Evolutionary conservation across 2,113 vertebrate genomes (phyloP).

Genomic region (Cyphomyrus plagiostoma): DNA sequence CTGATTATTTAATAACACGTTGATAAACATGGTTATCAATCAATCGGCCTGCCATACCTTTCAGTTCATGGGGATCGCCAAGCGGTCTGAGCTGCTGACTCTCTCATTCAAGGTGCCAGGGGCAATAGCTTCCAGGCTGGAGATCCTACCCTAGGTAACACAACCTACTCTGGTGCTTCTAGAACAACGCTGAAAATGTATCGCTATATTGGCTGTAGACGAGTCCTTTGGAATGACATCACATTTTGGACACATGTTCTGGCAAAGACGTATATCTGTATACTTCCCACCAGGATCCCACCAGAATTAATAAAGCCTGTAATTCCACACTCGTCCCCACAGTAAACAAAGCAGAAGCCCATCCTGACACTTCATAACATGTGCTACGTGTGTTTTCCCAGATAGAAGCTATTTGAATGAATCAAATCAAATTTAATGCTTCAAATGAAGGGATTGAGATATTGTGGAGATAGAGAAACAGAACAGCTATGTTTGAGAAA

Average conservation of each 20-base stretch:
- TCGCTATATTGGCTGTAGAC: neutral
- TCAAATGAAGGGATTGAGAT: neutral
- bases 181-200: constrained; percentile 34
- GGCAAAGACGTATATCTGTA: constrained; percentile 37
- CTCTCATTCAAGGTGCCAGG: constrained; percentile 51
- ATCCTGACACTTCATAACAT: neutral
- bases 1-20: constrained; percentile 70
- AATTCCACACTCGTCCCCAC: neutral
- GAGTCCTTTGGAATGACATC: constrained; percentile 20
- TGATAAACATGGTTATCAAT: constrained; percentile 66
- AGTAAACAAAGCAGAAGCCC: neutral
- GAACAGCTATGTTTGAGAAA: neutral
- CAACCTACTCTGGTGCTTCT: constrained; percentile 35
- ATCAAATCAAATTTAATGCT: neutral
- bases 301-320: neutral
- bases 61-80: constrained; percentile 53
- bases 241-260: constrained; percentile 34
- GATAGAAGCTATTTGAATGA: neutral
- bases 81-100: constrained; percentile 55
- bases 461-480: neutral
- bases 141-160: constrained; percentile 33
- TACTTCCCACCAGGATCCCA: neutral
- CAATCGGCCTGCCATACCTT: constrained; percentile 55
- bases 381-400: neutral
- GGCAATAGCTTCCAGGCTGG: no score